Conservation (phyloP, 2,888 invertebrate genomes). For the Rhamphomyia laevipes region DNA sequence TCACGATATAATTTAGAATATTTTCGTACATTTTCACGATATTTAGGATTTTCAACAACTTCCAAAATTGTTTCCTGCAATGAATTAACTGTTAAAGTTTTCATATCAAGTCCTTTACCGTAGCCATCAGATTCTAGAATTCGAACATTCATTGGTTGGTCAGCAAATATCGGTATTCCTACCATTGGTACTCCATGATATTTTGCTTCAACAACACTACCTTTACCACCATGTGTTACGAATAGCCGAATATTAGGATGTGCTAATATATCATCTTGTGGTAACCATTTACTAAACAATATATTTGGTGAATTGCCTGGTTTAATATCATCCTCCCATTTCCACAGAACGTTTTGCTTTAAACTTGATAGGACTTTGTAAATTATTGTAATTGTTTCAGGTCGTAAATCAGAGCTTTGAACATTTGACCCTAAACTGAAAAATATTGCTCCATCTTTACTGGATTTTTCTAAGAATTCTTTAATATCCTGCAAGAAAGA, state of each 20-base stretch:
- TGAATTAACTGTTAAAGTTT: conserved; percentile 10
- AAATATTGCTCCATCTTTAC: conserved; percentile 37
- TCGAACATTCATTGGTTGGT: conserved; percentile 64
- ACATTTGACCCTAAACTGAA: conserved; percentile 39
- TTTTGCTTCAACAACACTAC: conserved; percentile 65
- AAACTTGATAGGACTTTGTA: conserved; percentile 45
- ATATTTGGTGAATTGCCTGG: conserved; percentile 37
- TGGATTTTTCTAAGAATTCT: conserved; percentile 28
- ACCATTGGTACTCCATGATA: conserved; percentile 66
- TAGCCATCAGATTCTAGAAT: conserved; percentile 54
- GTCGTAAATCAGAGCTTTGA: conserved; percentile 35
- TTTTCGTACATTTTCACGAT: conserved; percentile 27
- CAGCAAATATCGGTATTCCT: conserved; percentile 63
- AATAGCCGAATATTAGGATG: conserved; percentile 50
- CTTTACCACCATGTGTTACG: conserved; percentile 44
- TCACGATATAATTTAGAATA: conserved; percentile 40
- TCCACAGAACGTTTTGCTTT: conserved; percentile 55
- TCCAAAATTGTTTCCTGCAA: conserved; percentile 19
- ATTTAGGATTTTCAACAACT: conserved; percentile 19
- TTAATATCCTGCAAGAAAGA: conserved; percentile 29
- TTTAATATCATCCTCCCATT: conserved; percentile 46
- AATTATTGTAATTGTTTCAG: conserved; percentile 41
- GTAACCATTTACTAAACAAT: conserved; percentile 36
- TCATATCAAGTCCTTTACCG: conserved; percentile 17
- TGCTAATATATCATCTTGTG: conserved; percentile 60